Conservation (phyloP, 2,113 vertebrate species). For the Origma solitaria region DNA sequence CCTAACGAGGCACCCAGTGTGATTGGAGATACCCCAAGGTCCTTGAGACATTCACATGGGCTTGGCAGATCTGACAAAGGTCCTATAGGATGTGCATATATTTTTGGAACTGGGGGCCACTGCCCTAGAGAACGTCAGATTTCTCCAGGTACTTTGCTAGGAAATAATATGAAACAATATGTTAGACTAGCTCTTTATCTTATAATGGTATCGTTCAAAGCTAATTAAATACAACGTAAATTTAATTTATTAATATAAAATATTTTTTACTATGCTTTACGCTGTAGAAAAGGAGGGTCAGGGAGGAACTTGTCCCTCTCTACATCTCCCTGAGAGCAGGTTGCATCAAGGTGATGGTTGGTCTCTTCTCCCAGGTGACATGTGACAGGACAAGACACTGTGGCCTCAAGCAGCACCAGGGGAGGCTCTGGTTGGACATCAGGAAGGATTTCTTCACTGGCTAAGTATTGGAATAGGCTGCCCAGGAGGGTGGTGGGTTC, state of each 20-base stretch:
- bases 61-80: neutral
- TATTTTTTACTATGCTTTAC: neutral
- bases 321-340: neutral
- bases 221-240: neutral
- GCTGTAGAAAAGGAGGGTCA: neutral
- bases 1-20: neutral
- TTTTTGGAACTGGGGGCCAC: neutral
- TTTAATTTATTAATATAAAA: neutral
- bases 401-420: too few relatives aligned
- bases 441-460: neutral
- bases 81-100: accelerated
- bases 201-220: neutral
- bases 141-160: neutral
- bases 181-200: neutral
- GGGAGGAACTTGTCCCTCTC: neutral
- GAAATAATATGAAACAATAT: neutral
- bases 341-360: neutral
- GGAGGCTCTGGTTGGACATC: neutral
- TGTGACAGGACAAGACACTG: accelerated
- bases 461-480: neutral
- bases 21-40: neutral
- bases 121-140: neutral
- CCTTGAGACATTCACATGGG: neutral
- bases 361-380: neutral
- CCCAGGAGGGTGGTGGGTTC: neutral